A percentile compares a stretch with the other conserved stretches of the same genome.
Evolutionary conservation across 2,797 vertebrate species (phyloP).

Genomic region (Chanos chanos): DNA sequence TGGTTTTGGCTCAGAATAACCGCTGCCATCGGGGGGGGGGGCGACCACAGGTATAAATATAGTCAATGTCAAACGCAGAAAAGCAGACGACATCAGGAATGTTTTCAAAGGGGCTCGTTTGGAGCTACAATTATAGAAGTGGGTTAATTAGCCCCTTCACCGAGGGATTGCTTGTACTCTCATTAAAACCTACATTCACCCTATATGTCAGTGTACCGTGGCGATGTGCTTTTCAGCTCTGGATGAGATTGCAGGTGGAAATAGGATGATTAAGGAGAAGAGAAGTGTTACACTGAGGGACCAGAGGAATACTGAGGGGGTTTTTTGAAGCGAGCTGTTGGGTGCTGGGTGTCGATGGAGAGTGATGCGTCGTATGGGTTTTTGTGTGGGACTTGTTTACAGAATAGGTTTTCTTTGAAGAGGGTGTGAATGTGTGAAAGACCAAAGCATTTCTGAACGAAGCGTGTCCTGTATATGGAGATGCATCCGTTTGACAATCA

Average conservation of each 20-base stretch:
- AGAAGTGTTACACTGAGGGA: too few relatives aligned
- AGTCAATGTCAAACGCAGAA: slow-evolving; percentile 39
- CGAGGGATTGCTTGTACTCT: slow-evolving; percentile 40
- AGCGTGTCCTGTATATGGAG: too few relatives aligned
- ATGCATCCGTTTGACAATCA: too few relatives aligned
- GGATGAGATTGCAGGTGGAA: background rate
- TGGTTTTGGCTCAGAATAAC: slow-evolving; percentile 30
- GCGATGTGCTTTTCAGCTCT: slow-evolving; percentile 1
- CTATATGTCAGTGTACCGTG: background rate
- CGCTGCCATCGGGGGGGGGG: slow-evolving; percentile 7
- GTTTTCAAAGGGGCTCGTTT: slow-evolving; percentile 64
- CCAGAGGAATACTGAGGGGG: background rate
- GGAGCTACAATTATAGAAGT: slow-evolving; percentile 74
- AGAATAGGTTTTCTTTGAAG: too few relatives aligned
- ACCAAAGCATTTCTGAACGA: too few relatives aligned
- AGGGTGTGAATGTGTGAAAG: too few relatives aligned
- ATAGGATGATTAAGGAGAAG: too few relatives aligned
- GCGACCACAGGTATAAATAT: slow-evolving; percentile 32
- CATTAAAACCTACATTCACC: slow-evolving; percentile 38
- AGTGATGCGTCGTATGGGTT: too few relatives aligned
- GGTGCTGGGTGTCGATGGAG: too few relatives aligned
- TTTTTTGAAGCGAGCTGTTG: background rate
- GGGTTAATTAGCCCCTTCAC: slow-evolving; percentile 70
- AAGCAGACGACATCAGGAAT: slow-evolving; percentile 62
- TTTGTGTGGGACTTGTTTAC: too few relatives aligned